Conservation (phyloP, 2,113 vertebrate genomes). For the Ctenomys sociabilis region DNA sequence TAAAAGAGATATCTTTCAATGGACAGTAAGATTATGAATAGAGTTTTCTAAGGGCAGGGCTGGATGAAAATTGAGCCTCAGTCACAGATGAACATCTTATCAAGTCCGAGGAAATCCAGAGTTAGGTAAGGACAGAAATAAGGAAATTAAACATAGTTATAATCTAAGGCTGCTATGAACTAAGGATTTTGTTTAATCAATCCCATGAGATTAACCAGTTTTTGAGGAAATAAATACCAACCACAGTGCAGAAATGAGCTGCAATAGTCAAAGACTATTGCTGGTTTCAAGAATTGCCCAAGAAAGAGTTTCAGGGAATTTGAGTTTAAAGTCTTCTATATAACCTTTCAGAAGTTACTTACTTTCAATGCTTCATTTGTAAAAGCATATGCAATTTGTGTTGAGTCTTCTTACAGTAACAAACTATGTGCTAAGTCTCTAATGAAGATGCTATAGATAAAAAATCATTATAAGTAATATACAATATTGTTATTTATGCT, state of each 20-base stretch:
- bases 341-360: background rate
- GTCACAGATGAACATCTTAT: background rate
- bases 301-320: background rate
- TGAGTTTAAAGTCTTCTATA: background rate
- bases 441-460: background rate
- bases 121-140: background rate
- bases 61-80: accelerated
- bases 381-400: background rate
- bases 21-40: background rate
- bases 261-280: background rate
- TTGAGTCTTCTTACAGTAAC: background rate
- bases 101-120: background rate
- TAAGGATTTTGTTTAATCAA: background rate
- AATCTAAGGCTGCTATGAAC: background rate
- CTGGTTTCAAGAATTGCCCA: background rate
- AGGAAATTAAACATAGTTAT: background rate
- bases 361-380: background rate
- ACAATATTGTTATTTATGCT: background rate
- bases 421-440: background rate
- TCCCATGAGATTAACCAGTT: background rate
- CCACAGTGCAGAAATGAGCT: background rate
- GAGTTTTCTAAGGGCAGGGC: accelerated
- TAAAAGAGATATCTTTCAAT: background rate
- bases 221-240: accelerated
- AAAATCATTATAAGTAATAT: background rate